phyloP scores from a whole-genome alignment of 2,888 invertebrate genomes.

The Phania funesta region DNA sequence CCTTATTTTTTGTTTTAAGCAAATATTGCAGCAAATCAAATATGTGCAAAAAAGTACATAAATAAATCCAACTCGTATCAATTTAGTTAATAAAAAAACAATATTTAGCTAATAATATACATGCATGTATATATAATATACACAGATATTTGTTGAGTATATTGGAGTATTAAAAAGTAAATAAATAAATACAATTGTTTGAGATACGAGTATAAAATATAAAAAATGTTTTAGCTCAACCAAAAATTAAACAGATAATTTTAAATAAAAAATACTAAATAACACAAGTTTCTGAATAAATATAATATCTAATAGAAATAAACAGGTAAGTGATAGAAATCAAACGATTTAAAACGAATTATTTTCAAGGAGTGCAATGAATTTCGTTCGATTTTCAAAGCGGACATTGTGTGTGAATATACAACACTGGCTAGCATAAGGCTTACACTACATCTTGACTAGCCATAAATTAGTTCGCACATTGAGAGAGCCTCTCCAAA shows the following conservation, averaged over 20 bases:
- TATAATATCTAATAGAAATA: slow-evolving; percentile 10
- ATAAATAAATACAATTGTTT: neutral
- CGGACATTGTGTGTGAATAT: too few species aligned
- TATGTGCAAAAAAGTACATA: slow-evolving; percentile 9
- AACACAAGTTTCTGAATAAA: slow-evolving; percentile 9
- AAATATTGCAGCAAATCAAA: slow-evolving; percentile 44
- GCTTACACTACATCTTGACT: too few species aligned
- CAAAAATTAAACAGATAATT: slow-evolving; percentile 10
- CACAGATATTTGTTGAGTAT: neutral
- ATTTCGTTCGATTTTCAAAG: too few species aligned
- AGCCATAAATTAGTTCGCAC: too few species aligned
- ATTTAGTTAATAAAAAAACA: slow-evolving; percentile 11
- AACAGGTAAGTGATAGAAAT: too few species aligned
- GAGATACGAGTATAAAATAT: neutral
- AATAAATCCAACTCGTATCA: neutral
- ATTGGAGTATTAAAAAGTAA: neutral
- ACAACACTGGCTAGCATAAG: too few species aligned
- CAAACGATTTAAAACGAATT: too few species aligned
- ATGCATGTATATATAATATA: neutral
- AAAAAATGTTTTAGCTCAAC: slow-evolving; percentile 25
- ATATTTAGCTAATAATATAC: slow-evolving; percentile 2
- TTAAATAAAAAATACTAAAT: neutral
- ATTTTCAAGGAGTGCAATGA: too few species aligned
- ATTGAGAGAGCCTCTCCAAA: too few species aligned
- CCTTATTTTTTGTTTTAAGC: slow-evolving; percentile 24